Evolutionary conservation across 2,113 vertebrate species (phyloP).

Genomic region (Nymphicus hollandicus): DNA sequence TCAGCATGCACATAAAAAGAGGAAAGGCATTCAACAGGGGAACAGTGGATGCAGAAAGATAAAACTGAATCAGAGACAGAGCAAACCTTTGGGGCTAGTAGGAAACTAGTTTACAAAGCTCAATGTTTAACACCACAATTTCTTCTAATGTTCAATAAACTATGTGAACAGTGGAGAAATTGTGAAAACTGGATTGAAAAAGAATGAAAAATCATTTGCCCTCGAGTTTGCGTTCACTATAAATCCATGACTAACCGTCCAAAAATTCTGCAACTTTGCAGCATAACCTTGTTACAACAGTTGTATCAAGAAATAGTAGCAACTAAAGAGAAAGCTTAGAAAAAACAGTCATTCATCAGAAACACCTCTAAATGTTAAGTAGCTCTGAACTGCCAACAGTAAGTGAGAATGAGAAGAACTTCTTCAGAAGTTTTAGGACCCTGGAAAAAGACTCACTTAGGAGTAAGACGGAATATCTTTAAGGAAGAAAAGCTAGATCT

Average conservation of each 20-base stretch:
- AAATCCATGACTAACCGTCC: background rate
- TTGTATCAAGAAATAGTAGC: background rate
- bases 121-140: background rate
- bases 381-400: background rate
- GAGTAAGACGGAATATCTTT: background rate
- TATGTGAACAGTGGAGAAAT: background rate
- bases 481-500: background rate
- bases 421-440: background rate
- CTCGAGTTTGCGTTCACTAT: background rate
- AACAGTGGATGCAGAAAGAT: background rate
- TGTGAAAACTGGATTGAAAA: background rate
- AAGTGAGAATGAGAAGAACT: background rate
- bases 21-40: background rate
- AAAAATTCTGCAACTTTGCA: background rate
- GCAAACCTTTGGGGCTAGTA: background rate
- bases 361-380: background rate
- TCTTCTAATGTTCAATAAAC: conserved; percentile 33
- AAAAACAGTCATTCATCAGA: background rate
- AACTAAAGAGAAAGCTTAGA: background rate
- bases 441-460: background rate
- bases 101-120: conserved; percentile 49
- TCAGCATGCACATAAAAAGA: background rate
- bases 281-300: background rate
- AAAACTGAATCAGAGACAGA: background rate
- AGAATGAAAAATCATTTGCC: background rate